phyloP scores from a whole-genome alignment of 2,888 invertebrate genomes.

The Chrysotoxum bicinctum region DNA sequence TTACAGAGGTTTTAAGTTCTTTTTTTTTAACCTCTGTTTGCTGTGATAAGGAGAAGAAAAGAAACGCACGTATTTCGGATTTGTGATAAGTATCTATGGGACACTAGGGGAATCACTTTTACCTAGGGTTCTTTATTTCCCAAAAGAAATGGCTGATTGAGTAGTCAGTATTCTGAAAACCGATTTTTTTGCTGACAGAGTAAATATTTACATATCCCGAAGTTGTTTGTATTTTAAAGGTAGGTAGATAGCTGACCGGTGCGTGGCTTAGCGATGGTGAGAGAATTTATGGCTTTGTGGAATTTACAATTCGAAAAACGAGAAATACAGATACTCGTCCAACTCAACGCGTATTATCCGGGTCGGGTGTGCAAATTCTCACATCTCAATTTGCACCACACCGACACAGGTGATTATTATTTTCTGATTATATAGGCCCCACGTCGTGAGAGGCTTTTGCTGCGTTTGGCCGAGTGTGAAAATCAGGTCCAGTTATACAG shows the following conservation, averaged over 20 bases:
- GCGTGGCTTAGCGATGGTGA: background rate
- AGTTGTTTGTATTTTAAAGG: slow-evolving; percentile 12
- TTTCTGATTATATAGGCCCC: slow-evolving; percentile 68
- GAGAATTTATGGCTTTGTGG: slow-evolving; percentile 49
- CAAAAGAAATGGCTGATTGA: slow-evolving; percentile 53
- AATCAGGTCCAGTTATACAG: slow-evolving; percentile 63
- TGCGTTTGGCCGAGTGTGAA: slow-evolving; percentile 47
- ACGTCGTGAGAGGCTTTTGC: slow-evolving; percentile 42
- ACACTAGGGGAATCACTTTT: slow-evolving; percentile 38
- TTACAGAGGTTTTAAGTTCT: background rate
- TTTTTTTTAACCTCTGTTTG: slow-evolving; percentile 1
- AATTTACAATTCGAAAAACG: background rate
- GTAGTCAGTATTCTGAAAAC: slow-evolving; percentile 53
- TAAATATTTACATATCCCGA: slow-evolving; percentile 57
- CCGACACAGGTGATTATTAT: slow-evolving; percentile 69
- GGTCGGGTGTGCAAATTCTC: slow-evolving; percentile 70
- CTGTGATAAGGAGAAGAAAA: slow-evolving; percentile 48
- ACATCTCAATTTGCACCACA: slow-evolving; percentile 71
- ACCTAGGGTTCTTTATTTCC: background rate
- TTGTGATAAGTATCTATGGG: slow-evolving; percentile 57
- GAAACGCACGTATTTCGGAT: slow-evolving; percentile 50
- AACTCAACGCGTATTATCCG: slow-evolving; percentile 40
- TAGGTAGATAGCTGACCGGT: background rate
- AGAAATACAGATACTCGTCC: slow-evolving; percentile 7
- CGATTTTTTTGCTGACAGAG: slow-evolving; percentile 16